Evolutionary conservation across 2,888 invertebrate species (phyloP).

Genomic region (Diachrysia chrysitis): DNA sequence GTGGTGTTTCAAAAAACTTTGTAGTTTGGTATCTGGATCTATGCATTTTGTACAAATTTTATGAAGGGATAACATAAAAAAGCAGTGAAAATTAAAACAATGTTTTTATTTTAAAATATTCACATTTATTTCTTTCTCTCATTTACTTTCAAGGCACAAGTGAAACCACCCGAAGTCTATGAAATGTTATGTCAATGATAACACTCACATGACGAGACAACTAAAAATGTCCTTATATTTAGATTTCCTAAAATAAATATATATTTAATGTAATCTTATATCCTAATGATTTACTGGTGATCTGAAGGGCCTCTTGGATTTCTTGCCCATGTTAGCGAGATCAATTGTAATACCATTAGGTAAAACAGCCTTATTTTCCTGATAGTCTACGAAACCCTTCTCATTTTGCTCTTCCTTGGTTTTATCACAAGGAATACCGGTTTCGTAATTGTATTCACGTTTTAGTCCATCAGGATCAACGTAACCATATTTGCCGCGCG

Average conservation of each 20-base stretch:
- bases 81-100: slow-evolving; percentile 14
- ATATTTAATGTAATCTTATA: slow-evolving; percentile 63
- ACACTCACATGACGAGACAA: slow-evolving; percentile 78
- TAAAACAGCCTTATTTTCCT: slow-evolving; percentile 92
- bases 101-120: slow-evolving; percentile 46
- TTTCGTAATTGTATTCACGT: slow-evolving; percentile 95
- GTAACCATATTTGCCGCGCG: slow-evolving; percentile 95
- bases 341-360: slow-evolving; percentile 93
- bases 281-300: slow-evolving; percentile 85
- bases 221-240: slow-evolving; percentile 74
- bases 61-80: not conserved
- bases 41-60: not conserved
- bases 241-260: slow-evolving; percentile 85
- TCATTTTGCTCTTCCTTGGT: slow-evolving; percentile 87
- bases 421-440: slow-evolving; percentile 93
- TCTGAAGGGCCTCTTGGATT: slow-evolving; percentile 91
- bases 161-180: slow-evolving; percentile 63
- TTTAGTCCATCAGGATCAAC: slow-evolving; percentile 95
- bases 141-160: slow-evolving; percentile 65
- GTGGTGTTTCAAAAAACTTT: not conserved
- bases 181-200: slow-evolving; percentile 66
- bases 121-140: slow-evolving; percentile 69
- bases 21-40: not conserved
- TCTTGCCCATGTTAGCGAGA: slow-evolving; percentile 92
- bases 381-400: slow-evolving; percentile 92